These are phyloP conservation scores for Dinothrombium tinctorium DNA, from an alignment of 1,140 invertebrate species.

Conservation along the genomic window DNA sequence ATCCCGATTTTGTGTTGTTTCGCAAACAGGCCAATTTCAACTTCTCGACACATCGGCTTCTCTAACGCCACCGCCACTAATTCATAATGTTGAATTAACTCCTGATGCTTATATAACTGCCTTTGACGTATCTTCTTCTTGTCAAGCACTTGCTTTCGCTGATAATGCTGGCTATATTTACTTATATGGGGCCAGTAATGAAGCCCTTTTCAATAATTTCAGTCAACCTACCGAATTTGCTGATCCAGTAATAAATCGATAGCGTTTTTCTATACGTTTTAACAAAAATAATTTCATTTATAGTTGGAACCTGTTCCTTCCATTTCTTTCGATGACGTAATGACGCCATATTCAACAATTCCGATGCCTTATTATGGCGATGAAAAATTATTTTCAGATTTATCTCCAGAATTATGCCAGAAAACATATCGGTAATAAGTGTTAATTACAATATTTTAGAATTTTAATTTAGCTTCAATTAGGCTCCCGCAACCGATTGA, in stretches of 20 bases:
- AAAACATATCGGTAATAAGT: constrained; percentile 1
- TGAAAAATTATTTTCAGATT: constrained; percentile 3
- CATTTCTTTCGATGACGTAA: constrained; percentile 2
- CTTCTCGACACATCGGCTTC: constrained; percentile 45
- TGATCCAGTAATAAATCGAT: constrained; percentile 36
- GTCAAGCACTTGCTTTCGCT: constrained; percentile 68
- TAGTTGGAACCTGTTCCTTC: not conserved
- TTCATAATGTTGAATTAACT: constrained; percentile 18
- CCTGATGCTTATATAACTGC: constrained; percentile 24
- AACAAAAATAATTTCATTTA: not conserved
- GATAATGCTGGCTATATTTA: constrained; percentile 35
- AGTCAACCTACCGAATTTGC: constrained; percentile 60
- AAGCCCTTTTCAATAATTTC: constrained; percentile 23
- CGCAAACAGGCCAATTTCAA: constrained; percentile 62
- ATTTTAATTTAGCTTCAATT: no score
- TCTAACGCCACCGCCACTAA: constrained; percentile 7
- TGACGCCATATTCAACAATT: not conserved
- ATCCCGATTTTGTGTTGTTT: constrained; percentile 61
- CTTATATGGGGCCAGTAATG: constrained; percentile 20
- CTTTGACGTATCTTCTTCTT: constrained; percentile 64
- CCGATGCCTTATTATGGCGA: not conserved
- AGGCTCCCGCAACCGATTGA: constrained; percentile 37
- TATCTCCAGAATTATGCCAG: not conserved
- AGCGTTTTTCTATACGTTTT: not conserved
- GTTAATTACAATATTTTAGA: no score